Percentiles rank a stretch among this genome's conserved stretches.
Evolutionary conservation across 2,797 vertebrate genomes (phyloP).

Genomic region (Crossoptilon crossoptilon): DNA sequence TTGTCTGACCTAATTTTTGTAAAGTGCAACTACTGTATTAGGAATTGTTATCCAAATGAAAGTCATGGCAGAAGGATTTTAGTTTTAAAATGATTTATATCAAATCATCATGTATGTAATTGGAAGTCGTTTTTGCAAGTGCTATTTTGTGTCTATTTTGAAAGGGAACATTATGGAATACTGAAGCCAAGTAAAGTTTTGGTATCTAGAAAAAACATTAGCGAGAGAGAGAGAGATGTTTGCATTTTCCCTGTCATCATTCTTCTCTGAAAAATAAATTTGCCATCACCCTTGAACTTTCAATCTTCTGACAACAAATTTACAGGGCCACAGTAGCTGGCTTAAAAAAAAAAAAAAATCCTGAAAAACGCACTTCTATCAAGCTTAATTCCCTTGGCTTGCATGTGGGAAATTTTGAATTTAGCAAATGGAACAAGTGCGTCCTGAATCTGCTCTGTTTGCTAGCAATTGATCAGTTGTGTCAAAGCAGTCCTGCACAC

Average conservation of each 20-base stretch:
- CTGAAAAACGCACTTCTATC: neutral
- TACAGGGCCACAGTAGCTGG: neutral
- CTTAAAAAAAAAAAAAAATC: neutral
- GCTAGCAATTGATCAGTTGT: conserved; percentile 47
- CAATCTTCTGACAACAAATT: conserved; percentile 24
- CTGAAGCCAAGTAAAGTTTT: neutral
- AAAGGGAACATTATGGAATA: neutral
- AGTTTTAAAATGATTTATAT: neutral
- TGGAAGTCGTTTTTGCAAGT: neutral
- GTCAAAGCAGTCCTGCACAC: conserved; percentile 33
- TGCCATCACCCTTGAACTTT: conserved; percentile 30
- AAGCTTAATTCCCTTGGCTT: conserved; percentile 56
- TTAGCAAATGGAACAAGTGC: conserved; percentile 39
- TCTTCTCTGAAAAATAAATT: neutral
- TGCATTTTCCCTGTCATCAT: neutral
- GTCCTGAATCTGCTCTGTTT: conserved; percentile 56
- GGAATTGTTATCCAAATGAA: neutral
- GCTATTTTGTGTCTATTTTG: neutral
- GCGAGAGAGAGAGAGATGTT: neutral
- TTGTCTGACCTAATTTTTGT: neutral
- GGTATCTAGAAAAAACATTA: neutral
- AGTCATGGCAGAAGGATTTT: neutral
- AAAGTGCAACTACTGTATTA: neutral
- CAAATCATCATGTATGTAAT: neutral
- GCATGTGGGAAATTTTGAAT: conserved; percentile 20